Evolutionary conservation across 2,113 vertebrate species (phyloP).

Genomic region (Oryzias celebensis): DNA sequence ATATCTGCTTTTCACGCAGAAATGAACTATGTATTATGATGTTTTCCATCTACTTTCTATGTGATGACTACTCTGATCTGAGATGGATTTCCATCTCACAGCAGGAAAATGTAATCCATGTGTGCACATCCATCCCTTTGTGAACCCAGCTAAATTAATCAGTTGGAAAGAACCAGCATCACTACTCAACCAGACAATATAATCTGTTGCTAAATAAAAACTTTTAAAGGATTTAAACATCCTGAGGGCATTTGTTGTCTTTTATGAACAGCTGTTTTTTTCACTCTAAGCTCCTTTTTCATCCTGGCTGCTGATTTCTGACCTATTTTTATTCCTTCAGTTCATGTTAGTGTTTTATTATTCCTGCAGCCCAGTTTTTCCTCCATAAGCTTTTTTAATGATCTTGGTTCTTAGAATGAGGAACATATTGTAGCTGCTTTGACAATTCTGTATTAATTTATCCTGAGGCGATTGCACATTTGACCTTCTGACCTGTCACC

Average conservation of each 20-base stretch:
- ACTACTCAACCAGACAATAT: slow-evolving; percentile 35
- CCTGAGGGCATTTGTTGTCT: slow-evolving; percentile 38
- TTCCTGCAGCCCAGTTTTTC: too few relatives aligned
- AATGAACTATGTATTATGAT: too few relatives aligned
- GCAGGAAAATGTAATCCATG: neutral
- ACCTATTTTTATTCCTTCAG: slow-evolving; percentile 1
- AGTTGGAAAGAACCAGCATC: slow-evolving; percentile 5
- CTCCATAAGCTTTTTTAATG: too few relatives aligned
- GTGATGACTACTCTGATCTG: rapidly evolving
- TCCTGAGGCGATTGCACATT: too few relatives aligned
- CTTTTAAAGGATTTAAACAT: slow-evolving; percentile 33
- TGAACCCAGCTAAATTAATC: slow-evolving; percentile 9
- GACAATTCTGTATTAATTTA: too few relatives aligned
- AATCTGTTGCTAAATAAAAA: slow-evolving; percentile 45
- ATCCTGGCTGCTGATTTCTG: slow-evolving; percentile 11
- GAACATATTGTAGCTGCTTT: too few relatives aligned
- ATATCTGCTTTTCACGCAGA: too few relatives aligned
- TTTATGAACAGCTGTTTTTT: slow-evolving; percentile 53
- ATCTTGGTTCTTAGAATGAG: too few relatives aligned
- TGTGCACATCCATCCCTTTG: neutral
- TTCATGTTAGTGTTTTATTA: slow-evolving; percentile 1
- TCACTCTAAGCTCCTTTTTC: neutral
- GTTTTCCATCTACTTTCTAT: neutral
- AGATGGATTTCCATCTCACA: neutral
- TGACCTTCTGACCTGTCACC: too few relatives aligned